Evolutionary conservation across 2,113 vertebrate genomes (phyloP).

Genomic region (Rhinichthys klamathensis): DNA sequence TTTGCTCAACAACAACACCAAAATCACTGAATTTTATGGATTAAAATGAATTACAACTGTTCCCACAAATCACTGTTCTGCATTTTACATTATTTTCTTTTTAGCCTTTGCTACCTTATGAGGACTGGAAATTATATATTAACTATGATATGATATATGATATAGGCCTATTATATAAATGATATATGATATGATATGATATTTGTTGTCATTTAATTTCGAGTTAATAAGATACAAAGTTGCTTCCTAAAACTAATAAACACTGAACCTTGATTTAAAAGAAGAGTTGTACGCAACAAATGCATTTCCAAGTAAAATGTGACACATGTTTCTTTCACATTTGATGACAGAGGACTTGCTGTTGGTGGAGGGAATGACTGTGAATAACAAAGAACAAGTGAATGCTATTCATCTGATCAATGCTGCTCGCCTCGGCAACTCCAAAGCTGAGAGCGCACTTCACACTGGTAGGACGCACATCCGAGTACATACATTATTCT

Average conservation of each 20-base stretch:
- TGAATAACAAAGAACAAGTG: slow-evolving; percentile 84
- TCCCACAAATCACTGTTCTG: not conserved
- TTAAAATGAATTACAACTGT: not conserved
- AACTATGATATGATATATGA: too few relatives aligned
- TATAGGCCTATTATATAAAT: too few relatives aligned
- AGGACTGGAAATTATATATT: not conserved
- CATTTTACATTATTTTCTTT: not conserved
- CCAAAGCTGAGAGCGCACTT: slow-evolving; percentile 84
- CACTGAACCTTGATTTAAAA: not conserved
- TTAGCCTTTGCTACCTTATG: not conserved
- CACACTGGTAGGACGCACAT: slow-evolving; percentile 80
- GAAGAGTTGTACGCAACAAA: not conserved
- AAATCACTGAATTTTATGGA: too few relatives aligned
- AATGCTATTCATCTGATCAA: slow-evolving; percentile 88
- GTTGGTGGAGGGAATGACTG: slow-evolving; percentile 85
- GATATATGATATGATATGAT: not conserved
- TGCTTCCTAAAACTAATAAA: not conserved
- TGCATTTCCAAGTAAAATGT: not conserved
- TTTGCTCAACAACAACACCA: too few relatives aligned
- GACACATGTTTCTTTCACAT: not conserved
- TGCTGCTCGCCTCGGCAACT: slow-evolving; percentile 88
- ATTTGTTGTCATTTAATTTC: not conserved
- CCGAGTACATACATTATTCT: not conserved
- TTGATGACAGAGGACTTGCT: slow-evolving; percentile 83
- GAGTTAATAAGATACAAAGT: not conserved